Base-by-base conservation (phyloP, 2,888 invertebrate species). In the Dolomedes plantarius region DNA sequence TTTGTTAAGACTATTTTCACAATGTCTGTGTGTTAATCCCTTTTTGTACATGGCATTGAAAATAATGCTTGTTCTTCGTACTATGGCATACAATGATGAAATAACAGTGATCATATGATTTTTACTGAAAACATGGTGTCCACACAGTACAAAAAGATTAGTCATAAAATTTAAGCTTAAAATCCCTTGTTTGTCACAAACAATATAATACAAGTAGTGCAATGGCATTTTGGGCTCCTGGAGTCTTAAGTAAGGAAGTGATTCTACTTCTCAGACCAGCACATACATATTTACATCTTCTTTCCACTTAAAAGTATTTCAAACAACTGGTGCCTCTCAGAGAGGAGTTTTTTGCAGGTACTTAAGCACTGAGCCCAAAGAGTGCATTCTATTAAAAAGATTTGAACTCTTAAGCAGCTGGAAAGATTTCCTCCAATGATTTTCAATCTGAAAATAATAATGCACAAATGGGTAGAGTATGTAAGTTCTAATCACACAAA, bases 131-230 rank as follows among this genome's bases (percentile, higher is more conserved):
- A 28, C 36, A 28, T n/a, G 32, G 41, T 65, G 72, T 68, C 56
- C 32, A 31, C 62, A 46, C 62, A 67, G 85, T 85, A 85, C 85
- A 85, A 85, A 85, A 68, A 83, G n/a, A 72, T 77, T 85, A 85
- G 50, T 73, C 36, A 36, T 85, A 78, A 77, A 85, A 85, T 77
- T 77, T 67, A 72, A 77, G 73, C 77, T 73, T 85, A 77, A 85
- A 85, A 85, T 62, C 85, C 67, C 56, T 62, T 36, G 71, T 78
- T 29, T 65, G 46, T 41, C 77, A 72, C 71, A 32, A 73, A 77
- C 85, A 85, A 68, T 85, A 78, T 85, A 68, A 62, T 85, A 85
- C 85, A 85, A 19, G 78, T n/a, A n/a, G n/a, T 78, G 85, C 85
- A 78, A 85, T 78, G 77, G 73, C 68, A 73, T 68, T 73, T 85